phyloP scores from a whole-genome alignment of 2,888 invertebrate genomes.

The Camponotus fellah region DNA sequence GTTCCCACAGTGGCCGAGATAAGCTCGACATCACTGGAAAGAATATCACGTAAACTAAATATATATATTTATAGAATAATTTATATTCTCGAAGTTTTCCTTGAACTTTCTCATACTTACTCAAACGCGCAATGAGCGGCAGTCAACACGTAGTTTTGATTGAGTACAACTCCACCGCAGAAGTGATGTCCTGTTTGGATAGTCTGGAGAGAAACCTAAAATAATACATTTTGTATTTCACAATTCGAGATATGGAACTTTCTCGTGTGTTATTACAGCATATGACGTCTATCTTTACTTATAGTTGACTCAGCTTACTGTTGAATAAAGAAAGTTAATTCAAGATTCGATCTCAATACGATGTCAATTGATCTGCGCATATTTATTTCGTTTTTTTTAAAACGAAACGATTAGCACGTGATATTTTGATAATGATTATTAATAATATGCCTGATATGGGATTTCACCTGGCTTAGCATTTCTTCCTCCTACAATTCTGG shows the following conservation, averaged over 20 bases:
- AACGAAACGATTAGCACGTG: not conserved
- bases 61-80: not conserved
- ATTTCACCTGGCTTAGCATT: slow-evolving; percentile 75
- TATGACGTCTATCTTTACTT: not conserved
- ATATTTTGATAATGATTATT: not conserved
- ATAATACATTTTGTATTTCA: not conserved
- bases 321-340: not conserved
- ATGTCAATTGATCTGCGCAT: not conserved
- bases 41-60: not conserved
- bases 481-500: slow-evolving; percentile 70
- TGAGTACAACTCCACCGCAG: slow-evolving; percentile 77
- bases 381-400: not conserved
- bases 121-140: slow-evolving; percentile 75
- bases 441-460: slow-evolving; percentile 76
- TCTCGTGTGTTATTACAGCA: not conserved
- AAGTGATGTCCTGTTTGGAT: slow-evolving; percentile 60
- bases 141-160: slow-evolving; percentile 72
- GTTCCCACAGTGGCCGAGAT: slow-evolving; percentile 64
- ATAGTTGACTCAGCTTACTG: not conserved
- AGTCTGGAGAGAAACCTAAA: slow-evolving; percentile 74
- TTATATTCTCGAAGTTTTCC: not conserved
- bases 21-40: slow-evolving; percentile 50
- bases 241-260: not conserved
- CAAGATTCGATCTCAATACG: not conserved
- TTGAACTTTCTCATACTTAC: slow-evolving; percentile 19